Base-by-base conservation (phyloP, 2,888 invertebrate species). In the Phaedon cochleariae region DNA sequence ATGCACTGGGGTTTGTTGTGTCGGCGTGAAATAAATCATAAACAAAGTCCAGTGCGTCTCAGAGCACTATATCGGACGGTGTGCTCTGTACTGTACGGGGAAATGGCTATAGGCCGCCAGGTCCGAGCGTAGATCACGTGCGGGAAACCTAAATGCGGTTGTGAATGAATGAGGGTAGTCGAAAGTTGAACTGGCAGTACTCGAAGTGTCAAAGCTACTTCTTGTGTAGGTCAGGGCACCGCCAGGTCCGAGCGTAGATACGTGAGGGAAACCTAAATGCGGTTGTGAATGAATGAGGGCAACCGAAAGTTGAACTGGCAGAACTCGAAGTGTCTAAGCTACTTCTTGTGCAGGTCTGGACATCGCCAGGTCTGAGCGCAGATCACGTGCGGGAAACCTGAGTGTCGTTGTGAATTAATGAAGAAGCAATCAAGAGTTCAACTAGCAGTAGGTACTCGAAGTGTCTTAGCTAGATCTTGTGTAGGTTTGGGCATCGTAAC, bases 341-440 rank as follows among this genome's bases (percentile, higher is more conserved):
- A 99, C 84, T 99, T 99, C 85, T 99, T 99, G 85, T 99, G 98
- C 48, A 99, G 87, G 84, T 99, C 99, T 0, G 98, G 98, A 97
- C 98, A 99, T 74, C 99, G 90, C 98, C 99, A n/a, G 73, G 99
- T 98, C 34, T 97, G 89, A 0, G 98, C 97, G 80, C 99, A 99
- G 70, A 99, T 98, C 1, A 99, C 98, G 84, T 99, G 99, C 1
- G 99, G 99, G 81, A 99, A 99, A 5, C 99, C 70, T 68, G 9
- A 34, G 65, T 26, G 3, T 7, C 3, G 7, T 26, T 26, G 3
- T 7, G 4, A 26, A 5, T 26, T n/a, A n/a, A n/a, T n/a, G n/a
- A n/a, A n/a, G n/a, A n/a, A n/a, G n/a, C n/a, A n/a, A 86, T 99
- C 99, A 85, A 99, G 99, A 29, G 98, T 99, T n/a, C 86, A 92